These are phyloP conservation scores for Dunckerocampus dactyliophorus DNA, from an alignment of 2,113 vertebrate genomes.

Conservation along the genomic window DNA sequence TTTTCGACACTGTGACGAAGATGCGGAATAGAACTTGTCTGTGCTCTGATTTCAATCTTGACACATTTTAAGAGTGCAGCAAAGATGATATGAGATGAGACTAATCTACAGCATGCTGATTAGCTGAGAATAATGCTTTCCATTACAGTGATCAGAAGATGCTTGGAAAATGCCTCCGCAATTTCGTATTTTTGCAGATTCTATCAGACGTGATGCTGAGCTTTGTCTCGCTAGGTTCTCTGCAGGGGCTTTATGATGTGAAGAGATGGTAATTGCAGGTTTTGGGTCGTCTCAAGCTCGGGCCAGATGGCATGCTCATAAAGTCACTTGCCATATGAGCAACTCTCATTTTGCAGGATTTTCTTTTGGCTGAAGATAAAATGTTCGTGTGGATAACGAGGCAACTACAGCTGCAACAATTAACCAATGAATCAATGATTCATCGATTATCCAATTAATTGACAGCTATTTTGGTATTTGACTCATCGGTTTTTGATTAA, in stretches of 20 bases:
- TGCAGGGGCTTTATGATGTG: constrained; percentile 68
- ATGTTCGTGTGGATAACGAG: constrained; percentile 65
- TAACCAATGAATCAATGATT: too few species aligned
- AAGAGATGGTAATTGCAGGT: constrained; percentile 82
- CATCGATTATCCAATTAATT: too few species aligned
- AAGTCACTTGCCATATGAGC: constrained; percentile 77
- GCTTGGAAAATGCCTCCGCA: constrained; percentile 49
- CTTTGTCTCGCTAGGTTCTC: constrained; percentile 74
- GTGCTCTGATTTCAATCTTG: constrained; percentile 14
- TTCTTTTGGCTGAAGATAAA: constrained; percentile 67
- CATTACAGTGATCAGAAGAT: constrained; percentile 32
- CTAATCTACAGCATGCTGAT: constrained; percentile 13
- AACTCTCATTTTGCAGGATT: constrained; percentile 67
- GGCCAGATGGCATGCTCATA: constrained; percentile 80
- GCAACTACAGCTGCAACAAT: constrained; percentile 43
- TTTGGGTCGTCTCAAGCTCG: constrained; percentile 75
- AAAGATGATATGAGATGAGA: too few species aligned
- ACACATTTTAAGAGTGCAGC: background rate
- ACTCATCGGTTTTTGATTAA: too few species aligned
- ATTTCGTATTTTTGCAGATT: constrained; percentile 70
- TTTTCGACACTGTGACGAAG: constrained; percentile 11
- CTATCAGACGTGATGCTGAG: constrained; percentile 65
- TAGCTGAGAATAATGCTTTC: background rate
- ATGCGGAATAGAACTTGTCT: background rate
- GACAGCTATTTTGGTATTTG: too few species aligned